Base-by-base conservation (phyloP, 2,888 invertebrate species). In the Cephalotes varians region DNA sequence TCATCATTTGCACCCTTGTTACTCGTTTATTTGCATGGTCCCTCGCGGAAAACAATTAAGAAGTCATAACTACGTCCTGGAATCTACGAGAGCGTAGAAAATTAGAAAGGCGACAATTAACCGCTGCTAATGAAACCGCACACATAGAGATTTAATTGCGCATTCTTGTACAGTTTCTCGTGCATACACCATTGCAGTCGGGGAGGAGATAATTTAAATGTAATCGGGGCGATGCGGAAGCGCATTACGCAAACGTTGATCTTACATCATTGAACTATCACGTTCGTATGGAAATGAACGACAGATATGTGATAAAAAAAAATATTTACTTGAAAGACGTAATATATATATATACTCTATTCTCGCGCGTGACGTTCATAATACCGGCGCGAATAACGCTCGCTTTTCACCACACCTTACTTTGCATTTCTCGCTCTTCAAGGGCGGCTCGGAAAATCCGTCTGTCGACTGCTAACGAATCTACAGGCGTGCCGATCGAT, bases 71-170 rank as follows among this genome's bases (percentile, higher is more conserved):
- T 15, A 12, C 18, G 37, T 25, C 25, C 44, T 12, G 34, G 5
- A 44, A 21, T 34, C 34, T 69, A 56, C 15, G 51, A 15, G 51
- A 67, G 69, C 69, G 69, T 56, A 44, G 34, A 79, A 25, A 71
- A 79, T 71, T 79, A 58, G 77, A 79, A 79, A 79, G 77, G 72
- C 56, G 71, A 71, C 71, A 79, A 79, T 79, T 79, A 71, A 58
- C 77, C 47, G 31, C 44, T 5, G 44, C 71, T 71, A 56, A 44
- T 56, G 56, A 51, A 76, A 65, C 31, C 71, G n/a, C 47, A 71
- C 44, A 71, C 71, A 65, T 21, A 44, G 7, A 25, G 34, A 34
- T 44, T 71, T 71, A 79, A 71, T 77, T 40, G 31, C 18, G 21
- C 25, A 12, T n/a, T 56, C 9, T 12, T 9, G 12, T 58, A n/a